Evolutionary conservation across 2,888 invertebrate genomes (phyloP), one percentile per base, ranked within the genome.

Genomic region (Mesopsocus fuscifrons): DNA sequence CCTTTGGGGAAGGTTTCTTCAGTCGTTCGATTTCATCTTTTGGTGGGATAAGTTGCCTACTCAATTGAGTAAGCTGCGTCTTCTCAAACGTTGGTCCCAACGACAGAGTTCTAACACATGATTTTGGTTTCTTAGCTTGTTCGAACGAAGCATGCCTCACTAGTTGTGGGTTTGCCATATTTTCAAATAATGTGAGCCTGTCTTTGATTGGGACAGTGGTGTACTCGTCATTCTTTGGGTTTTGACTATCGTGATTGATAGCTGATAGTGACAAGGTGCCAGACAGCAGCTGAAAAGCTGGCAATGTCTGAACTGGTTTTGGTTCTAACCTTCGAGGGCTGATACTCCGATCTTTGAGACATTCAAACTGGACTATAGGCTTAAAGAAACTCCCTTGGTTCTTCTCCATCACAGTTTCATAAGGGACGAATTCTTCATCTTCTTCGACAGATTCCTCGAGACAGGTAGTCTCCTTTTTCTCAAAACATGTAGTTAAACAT

Each of bases 271-370:
- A 9, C 11, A 26, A 26, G 11, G 6, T 26, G 11, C 26, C 6
- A 26, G 31, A 31, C 43, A 34, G 38, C 34, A 47, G 43, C 45
- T 50, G 47, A 34, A 47, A 50, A 8, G 49, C 49, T 3, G 48
- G 44, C 9, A 46, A 44, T 13, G 45, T 43, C 34, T 45, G 45
- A 16, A 50, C 45, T 22, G 49, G 45, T 5, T 47, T 45, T 30
- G 51, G 51, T 15, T 48, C 32, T 33, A 47, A 34, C 35, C 48
- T 44, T 21, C 48, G 43, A 4, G 47, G 44, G 41, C 46, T 51
- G 5, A 49, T 47, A 44, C 45, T 47, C 13, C 48, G 41, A 40
- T 49, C 47, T 42, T 48, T 51, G 9, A 48, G 18, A 17, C 44
- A 48, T 32, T 45, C 42, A 23, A 48, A 41, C 26, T 47, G 48